Conservation (phyloP, 2,888 invertebrate species). For the Amiota minor region DNA sequence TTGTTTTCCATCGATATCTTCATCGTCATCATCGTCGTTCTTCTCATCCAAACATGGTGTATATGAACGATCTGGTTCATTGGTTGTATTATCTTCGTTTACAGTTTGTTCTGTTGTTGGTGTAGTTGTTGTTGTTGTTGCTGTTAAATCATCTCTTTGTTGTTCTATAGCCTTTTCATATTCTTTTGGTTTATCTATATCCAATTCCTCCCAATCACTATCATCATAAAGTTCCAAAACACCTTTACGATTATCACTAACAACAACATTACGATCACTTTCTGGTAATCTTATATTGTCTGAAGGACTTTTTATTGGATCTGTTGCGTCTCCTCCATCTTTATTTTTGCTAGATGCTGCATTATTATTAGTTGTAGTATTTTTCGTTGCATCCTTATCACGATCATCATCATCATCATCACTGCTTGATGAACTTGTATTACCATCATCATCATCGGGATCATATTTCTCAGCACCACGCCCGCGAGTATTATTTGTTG, state of each 20-base stretch:
- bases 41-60: conserved; percentile 83
- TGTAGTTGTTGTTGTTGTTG: conserved; percentile 2
- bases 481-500: neutral
- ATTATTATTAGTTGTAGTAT: conserved; percentile 1
- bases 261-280: conserved; percentile 45
- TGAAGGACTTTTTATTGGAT: conserved; percentile 46
- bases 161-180: conserved; percentile 68
- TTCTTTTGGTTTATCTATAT: conserved; percentile 68
- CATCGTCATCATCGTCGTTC: conserved; percentile 64
- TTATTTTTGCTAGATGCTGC: conserved; percentile 31
- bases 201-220: conserved; percentile 74
- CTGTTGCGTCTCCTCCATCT: conserved; percentile 42
- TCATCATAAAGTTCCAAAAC: conserved; percentile 76
- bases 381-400: neutral
- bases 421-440: conserved; percentile 22
- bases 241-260: conserved; percentile 68
- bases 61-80: conserved; percentile 81
- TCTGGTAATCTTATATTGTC: conserved; percentile 49
- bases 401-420: neutral
- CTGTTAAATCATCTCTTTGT: neutral
- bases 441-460: conserved; percentile 37
- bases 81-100: conserved; percentile 48
- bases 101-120: conserved; percentile 17
- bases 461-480: conserved; percentile 34
- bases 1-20: neutral